Evolutionary conservation across 2,797 vertebrate genomes (phyloP).

Genomic region (Brachyalestes nurse): DNA sequence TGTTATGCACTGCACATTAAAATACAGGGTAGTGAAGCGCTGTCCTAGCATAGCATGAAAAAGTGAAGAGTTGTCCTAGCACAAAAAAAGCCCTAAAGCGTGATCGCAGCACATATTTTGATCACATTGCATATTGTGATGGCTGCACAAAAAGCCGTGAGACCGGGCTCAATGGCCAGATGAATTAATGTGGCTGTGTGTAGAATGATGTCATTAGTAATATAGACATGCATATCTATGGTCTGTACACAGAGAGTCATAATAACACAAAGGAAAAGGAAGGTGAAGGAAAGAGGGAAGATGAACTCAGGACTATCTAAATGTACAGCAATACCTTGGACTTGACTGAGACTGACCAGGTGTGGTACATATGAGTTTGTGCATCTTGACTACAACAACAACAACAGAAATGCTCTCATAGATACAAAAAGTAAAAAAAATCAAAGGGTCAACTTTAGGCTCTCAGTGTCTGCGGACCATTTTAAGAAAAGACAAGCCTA

Average conservation of each 20-base stretch:
- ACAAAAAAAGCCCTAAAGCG: no score
- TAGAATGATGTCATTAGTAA: neutral
- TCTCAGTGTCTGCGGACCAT: constrained; percentile 12
- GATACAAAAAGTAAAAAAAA: neutral
- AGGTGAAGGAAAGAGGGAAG: neutral
- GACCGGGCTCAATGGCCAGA: no score
- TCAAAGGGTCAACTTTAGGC: constrained; percentile 20
- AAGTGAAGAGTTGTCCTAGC: no score
- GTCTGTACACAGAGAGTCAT: neutral
- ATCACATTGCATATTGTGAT: no score
- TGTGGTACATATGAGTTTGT: neutral
- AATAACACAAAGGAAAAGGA: neutral
- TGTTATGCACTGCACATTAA: no score
- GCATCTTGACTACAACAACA: neutral
- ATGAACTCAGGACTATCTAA: constrained; percentile 22
- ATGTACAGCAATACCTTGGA: constrained; percentile 19
- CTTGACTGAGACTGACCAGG: neutral
- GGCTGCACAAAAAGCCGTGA: no score
- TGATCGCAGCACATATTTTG: no score
- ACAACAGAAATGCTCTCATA: neutral
- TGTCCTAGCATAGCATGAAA: no score
- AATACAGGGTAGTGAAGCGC: no score
- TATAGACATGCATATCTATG: neutral
- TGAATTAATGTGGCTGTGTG: neutral
- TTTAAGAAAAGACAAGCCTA: no score